These are phyloP conservation scores for Leptatherina wallacei DNA, from an alignment of 2,797 vertebrate genomes.

Conservation along the genomic window DNA sequence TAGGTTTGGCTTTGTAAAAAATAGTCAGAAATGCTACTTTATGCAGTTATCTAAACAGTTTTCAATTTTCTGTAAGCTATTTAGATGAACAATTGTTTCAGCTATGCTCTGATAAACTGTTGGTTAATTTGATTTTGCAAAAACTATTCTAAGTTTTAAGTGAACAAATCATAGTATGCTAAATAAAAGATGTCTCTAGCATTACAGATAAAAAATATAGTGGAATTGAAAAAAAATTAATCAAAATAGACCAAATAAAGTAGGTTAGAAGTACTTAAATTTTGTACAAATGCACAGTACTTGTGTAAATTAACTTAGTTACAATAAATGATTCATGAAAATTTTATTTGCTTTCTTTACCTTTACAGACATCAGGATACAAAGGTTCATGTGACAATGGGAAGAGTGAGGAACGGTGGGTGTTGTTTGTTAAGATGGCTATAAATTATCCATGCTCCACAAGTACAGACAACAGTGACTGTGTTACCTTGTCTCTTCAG, in stretches of 20 bases:
- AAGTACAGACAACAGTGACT: background rate
- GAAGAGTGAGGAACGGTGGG: constrained; percentile 78
- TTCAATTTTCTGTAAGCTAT: background rate
- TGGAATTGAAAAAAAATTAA: background rate
- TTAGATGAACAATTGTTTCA: background rate
- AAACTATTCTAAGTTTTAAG: background rate
- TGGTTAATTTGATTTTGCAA: background rate
- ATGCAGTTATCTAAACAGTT: background rate
- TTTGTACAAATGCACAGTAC: background rate
- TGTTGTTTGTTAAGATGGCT: constrained; percentile 17
- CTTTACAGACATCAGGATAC: constrained; percentile 65
- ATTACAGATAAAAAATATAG: background rate
- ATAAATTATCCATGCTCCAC: background rate
- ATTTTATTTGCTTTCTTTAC: constrained; percentile 6
- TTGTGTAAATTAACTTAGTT: background rate
- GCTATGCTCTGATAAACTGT: background rate
- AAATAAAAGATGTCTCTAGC: background rate
- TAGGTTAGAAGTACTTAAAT: background rate
- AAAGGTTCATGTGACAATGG: constrained; percentile 62
- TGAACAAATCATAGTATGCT: background rate
- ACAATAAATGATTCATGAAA: background rate
- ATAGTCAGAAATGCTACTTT: background rate
- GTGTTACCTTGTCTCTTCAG: constrained; percentile 35
- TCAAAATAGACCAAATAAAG: background rate
- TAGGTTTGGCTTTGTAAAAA: background rate